Conservation (phyloP, 2,797 vertebrate genomes). For the Parotocinclus haroldoi region DNA sequence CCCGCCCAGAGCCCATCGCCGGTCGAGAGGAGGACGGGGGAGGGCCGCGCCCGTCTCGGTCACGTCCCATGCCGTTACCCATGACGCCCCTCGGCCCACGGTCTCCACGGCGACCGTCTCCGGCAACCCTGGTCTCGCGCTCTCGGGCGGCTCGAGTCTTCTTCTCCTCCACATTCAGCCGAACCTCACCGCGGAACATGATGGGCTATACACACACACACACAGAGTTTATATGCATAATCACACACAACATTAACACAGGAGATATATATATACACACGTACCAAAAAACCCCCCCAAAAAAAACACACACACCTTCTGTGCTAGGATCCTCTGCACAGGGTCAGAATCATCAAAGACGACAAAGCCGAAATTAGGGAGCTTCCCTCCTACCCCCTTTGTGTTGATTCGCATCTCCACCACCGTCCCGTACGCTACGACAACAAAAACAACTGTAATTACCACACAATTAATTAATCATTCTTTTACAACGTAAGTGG, state of each 20-base stretch:
- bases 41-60: slow-evolving; percentile 75
- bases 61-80: slow-evolving; percentile 80
- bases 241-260: slow-evolving; percentile 56
- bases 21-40: slow-evolving; percentile 49
- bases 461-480: no score
- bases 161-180: slow-evolving; percentile 97
- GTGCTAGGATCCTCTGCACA: slow-evolving; percentile 92
- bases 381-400: slow-evolving; percentile 91
- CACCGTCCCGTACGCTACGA: slow-evolving; percentile 88
- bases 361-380: slow-evolving; percentile 98
- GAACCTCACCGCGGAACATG: slow-evolving; percentile 96
- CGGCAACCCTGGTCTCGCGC: slow-evolving; percentile 74
- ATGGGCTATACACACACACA: slow-evolving; percentile 77
- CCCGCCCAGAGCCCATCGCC: slow-evolving; percentile 75
- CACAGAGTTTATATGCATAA: no score
- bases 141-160: slow-evolving; percentile 85
- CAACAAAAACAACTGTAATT: background rate
- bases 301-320: slow-evolving; percentile 83
- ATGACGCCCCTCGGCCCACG: slow-evolving; percentile 76
- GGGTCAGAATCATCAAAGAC: slow-evolving; percentile 96
- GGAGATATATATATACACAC: background rate
- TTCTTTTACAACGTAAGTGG: no score
- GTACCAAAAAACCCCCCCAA: background rate
- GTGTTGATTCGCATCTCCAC: slow-evolving; percentile 97
- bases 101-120: slow-evolving; percentile 76